phyloP scores from a whole-genome alignment of 2,113 vertebrate species.

The Nipponia nippon region DNA sequence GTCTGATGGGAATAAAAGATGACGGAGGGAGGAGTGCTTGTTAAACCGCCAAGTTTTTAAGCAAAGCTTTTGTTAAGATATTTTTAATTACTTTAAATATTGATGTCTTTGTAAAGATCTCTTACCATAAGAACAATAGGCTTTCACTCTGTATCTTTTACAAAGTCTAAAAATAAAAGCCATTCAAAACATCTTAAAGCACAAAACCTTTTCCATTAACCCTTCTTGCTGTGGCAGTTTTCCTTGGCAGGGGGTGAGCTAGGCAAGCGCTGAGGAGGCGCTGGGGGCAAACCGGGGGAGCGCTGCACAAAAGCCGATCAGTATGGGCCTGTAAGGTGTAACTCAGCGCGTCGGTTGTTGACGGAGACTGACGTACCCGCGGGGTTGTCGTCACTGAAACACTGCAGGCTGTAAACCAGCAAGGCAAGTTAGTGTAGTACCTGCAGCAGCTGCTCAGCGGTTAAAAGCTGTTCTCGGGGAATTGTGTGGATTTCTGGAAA shows the following conservation, averaged over 20 bases:
- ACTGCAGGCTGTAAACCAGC: rapidly evolving
- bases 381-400: neutral
- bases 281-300: neutral
- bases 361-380: rapidly evolving
- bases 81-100: slow-evolving; percentile 48
- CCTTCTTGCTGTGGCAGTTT: neutral
- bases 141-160: neutral
- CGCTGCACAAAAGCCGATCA: rapidly evolving
- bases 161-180: slow-evolving; percentile 58
- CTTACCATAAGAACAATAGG: slow-evolving; percentile 15
- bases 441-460: neutral
- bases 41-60: slow-evolving; percentile 41
- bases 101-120: slow-evolving; percentile 35
- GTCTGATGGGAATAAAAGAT: slow-evolving; percentile 72
- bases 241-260: neutral
- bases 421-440: rapidly evolving
- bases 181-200: slow-evolving; percentile 9
- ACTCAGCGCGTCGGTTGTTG: rapidly evolving
- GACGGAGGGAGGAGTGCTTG: slow-evolving; percentile 26
- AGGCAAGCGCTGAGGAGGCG: neutral
- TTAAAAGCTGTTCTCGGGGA: neutral
- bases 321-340: rapidly evolving
- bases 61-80: slow-evolving; percentile 45
- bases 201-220: neutral
- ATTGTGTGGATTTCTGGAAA: neutral